These are phyloP conservation scores for Digitonthophagus gazella DNA, from an alignment of 2,888 invertebrate genomes.

Conservation along the genomic window DNA sequence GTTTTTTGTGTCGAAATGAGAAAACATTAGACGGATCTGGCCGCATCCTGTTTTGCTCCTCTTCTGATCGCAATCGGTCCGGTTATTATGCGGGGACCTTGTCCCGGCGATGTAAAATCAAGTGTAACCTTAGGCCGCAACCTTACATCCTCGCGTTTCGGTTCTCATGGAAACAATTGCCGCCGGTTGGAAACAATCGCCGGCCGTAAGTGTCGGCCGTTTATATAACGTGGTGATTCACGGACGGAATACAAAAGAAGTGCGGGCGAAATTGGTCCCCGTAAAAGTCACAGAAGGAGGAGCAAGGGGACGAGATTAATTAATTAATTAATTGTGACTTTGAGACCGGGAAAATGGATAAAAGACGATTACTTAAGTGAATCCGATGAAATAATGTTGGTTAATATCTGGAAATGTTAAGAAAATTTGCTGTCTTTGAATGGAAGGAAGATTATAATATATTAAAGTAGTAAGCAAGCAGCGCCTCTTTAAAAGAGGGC, in stretches of 20 bases:
- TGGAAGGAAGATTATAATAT: too few species aligned
- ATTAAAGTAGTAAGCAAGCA: too few species aligned
- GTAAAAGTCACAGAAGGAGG: neutral
- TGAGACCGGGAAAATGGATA: too few species aligned
- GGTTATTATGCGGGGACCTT: neutral
- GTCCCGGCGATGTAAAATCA: constrained; percentile 4
- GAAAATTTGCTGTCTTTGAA: too few species aligned
- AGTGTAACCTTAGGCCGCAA: constrained; percentile 15
- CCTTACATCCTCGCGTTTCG: constrained; percentile 15
- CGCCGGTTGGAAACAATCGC: constrained; percentile 6
- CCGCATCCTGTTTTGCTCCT: neutral
- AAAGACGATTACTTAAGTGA: too few species aligned
- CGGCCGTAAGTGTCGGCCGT: constrained; percentile 32
- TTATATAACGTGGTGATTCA: constrained; percentile 38
- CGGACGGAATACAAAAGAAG: constrained; percentile 35
- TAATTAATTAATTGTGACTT: neutral
- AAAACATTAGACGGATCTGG: neutral
- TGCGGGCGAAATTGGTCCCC: constrained; percentile 30
- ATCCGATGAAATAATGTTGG: too few species aligned
- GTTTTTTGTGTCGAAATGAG: neutral
- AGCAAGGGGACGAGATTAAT: neutral
- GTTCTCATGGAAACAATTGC: constrained; percentile 17
- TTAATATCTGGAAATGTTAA: too few species aligned
- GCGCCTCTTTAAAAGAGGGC: too few species aligned
- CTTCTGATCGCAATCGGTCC: neutral